phyloP scores from a whole-genome alignment of 2,113 vertebrate species.

The Mirounga angustirostris region DNA sequence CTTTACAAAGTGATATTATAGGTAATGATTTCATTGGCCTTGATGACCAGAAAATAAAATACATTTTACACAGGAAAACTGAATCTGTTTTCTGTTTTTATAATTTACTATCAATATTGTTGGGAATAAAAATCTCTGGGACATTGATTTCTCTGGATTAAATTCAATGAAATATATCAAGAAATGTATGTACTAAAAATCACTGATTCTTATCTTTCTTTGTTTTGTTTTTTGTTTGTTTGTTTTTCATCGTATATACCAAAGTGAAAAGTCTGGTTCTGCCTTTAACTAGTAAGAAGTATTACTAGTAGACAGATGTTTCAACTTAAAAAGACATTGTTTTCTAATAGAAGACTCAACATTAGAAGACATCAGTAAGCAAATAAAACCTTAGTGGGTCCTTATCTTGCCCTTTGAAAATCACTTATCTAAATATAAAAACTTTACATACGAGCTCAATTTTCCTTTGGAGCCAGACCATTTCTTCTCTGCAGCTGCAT shows the following conservation, averaged over 20 bases:
- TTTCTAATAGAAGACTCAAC: background rate
- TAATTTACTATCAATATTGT: background rate
- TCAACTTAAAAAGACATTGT: background rate
- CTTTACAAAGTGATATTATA: background rate
- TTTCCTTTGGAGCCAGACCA: background rate
- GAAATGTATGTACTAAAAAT: background rate
- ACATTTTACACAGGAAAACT: background rate
- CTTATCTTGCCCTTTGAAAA: background rate
- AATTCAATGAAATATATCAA: background rate
- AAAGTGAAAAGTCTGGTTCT: background rate
- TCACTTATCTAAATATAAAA: background rate
- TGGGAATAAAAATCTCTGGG: background rate
- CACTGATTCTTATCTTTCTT: background rate
- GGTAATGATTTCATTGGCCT: background rate
- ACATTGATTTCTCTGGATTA: background rate
- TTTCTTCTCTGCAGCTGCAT: accelerated
- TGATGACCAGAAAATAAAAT: background rate
- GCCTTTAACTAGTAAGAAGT: background rate
- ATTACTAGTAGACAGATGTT: background rate
- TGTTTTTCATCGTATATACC: background rate
- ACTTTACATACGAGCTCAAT: background rate
- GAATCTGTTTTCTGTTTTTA: background rate
- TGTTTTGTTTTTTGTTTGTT: background rate
- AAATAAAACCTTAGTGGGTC: background rate
- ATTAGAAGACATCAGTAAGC: background rate